These are phyloP conservation scores for Montipora efflorescens DNA, from an alignment of 64 coral and sea anemone genomes.

Conservation along the genomic window DNA sequence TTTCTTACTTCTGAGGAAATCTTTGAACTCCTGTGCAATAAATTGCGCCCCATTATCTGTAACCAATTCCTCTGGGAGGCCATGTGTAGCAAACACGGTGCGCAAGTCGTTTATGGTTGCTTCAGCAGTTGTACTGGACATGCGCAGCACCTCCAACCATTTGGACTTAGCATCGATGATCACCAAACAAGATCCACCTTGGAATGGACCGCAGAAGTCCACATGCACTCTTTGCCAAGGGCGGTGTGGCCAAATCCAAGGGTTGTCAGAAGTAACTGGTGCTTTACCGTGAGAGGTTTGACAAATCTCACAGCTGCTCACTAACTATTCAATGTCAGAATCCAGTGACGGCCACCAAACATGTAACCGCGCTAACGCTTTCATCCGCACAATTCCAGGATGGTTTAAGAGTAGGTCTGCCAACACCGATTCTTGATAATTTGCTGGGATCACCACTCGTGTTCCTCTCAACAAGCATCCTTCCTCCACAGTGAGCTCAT, in stretches of 20 bases:
- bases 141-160: no score
- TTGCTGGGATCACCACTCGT: conserved; percentile 48
- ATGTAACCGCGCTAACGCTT: no score
- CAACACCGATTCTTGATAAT: conserved; percentile 3
- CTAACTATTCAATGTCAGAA: not conserved
- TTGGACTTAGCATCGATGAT: no score
- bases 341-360: no score
- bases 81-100: no score
- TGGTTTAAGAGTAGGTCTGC: not conserved
- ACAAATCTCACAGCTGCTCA: conserved; percentile 23
- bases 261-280: conserved; percentile 15
- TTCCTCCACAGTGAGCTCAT: conserved; percentile 47
- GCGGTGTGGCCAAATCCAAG: conserved; percentile 46
- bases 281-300: conserved; percentile 3
- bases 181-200: no score
- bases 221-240: conserved; percentile 20
- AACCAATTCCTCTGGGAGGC: no score
- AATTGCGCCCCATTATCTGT: no score
- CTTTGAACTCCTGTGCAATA: not conserved
- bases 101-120: no score
- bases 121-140: no score
- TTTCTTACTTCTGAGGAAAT: conserved; percentile 26
- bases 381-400: not conserved
- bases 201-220: conserved; percentile 21
- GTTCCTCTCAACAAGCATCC: conserved; percentile 53